phyloP scores from a whole-genome alignment of 2,888 invertebrate species.

The Fragum fragum region DNA sequence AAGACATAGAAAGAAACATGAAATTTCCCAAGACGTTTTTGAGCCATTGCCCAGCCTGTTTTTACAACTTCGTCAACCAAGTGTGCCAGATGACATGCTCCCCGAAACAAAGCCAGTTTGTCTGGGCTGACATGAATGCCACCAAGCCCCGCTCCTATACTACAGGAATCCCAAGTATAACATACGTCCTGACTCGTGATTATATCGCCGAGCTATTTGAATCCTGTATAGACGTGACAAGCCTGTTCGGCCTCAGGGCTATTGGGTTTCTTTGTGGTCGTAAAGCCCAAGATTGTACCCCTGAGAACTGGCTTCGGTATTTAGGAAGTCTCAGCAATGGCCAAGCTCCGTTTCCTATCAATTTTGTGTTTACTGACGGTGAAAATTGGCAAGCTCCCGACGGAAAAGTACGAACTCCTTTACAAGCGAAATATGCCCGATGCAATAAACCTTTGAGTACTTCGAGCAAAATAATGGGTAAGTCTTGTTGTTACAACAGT shows the following conservation, averaged over 20 bases:
- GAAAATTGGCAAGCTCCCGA: conserved; percentile 17
- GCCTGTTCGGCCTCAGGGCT: conserved; percentile 91
- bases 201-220: conserved; percentile 92
- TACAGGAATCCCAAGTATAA: conserved; percentile 87
- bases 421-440: conserved; percentile 74
- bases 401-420: conserved; percentile 69
- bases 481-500: too few species aligned
- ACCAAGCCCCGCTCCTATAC: conserved; percentile 24
- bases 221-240: conserved; percentile 94
- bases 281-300: conserved; percentile 90
- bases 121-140: conserved; percentile 88
- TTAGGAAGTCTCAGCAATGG: conserved; percentile 85
- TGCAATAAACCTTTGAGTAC: conserved; percentile 71
- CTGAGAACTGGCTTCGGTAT: conserved; percentile 88
- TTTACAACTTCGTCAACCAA: conserved; percentile 93
- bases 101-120: conserved; percentile 92
- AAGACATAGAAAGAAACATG: conserved; percentile 86
- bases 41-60: conserved; percentile 95
- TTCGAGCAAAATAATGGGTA: neutral
- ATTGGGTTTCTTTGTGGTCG: conserved; percentile 95
- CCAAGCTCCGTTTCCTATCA: conserved; percentile 85
- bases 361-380: conserved; percentile 83
- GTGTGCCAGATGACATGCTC: conserved; percentile 95
- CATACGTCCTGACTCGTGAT: conserved; percentile 91
- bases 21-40: conserved; percentile 91